Conservation (phyloP, 2,797 vertebrate genomes). For the Peromyscus aztecus region DNA sequence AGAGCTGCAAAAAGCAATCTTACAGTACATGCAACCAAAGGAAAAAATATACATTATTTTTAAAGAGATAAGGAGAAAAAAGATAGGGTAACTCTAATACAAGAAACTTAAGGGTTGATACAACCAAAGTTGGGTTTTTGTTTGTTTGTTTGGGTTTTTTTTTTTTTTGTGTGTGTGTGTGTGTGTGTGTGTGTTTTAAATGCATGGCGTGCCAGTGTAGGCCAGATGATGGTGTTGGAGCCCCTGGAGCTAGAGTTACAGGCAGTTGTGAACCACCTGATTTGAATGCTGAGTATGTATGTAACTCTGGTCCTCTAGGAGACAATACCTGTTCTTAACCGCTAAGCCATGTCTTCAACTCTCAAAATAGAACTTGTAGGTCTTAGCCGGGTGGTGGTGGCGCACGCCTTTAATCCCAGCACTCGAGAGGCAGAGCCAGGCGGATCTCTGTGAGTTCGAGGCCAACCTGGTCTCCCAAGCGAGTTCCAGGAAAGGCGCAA, state of each 20-base stretch:
- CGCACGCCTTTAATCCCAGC: too few species aligned
- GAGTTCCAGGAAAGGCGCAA: too few species aligned
- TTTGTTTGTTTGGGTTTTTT: too few species aligned
- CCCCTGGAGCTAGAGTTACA: not conserved
- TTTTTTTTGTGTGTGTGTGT: not conserved
- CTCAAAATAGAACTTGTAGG: not conserved
- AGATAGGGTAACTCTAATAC: not conserved
- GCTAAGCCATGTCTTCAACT: not conserved
- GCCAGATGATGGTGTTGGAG: not conserved
- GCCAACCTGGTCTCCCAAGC: too few species aligned
- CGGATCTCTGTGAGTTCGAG: too few species aligned
- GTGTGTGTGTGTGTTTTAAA: not conserved
- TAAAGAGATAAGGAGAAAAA: not conserved
- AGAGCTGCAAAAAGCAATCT: not conserved
- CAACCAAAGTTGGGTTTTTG: not conserved
- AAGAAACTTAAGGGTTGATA: not conserved
- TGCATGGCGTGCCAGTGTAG: not conserved
- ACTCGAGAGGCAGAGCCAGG: too few species aligned
- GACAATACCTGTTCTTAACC: not conserved
- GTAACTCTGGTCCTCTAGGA: not conserved
- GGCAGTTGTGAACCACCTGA: not conserved
- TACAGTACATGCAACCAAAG: not conserved
- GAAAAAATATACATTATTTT: not conserved
- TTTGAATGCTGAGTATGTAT: not conserved
- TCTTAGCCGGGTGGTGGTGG: too few species aligned